A percentile compares a stretch with the other conserved stretches of the same genome.
These are phyloP conservation scores for Ophion costatus DNA, from an alignment of 2,888 invertebrate genomes.

Conservation along the genomic window DNA sequence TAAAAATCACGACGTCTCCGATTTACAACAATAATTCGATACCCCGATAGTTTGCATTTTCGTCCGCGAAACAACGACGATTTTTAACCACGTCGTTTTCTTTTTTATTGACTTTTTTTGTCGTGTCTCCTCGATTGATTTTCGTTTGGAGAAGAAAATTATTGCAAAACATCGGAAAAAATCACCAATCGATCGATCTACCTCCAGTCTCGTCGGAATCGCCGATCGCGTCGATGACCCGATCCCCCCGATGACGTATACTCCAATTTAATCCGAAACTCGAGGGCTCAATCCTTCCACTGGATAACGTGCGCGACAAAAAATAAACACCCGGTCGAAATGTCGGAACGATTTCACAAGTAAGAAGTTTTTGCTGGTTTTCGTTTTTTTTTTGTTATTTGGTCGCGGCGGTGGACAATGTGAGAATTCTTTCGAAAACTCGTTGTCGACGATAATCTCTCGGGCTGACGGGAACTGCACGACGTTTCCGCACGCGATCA, in stretches of 20 bases:
- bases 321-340: slow-evolving; percentile 64
- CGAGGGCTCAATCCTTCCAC: slow-evolving; percentile 19
- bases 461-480: slow-evolving; percentile 22
- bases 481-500: slow-evolving; percentile 26
- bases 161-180: not conserved
- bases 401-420: not conserved
- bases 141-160: too few relatives aligned
- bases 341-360: slow-evolving; percentile 82
- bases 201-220: not conserved
- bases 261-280: slow-evolving; percentile 5
- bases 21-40: slow-evolving; percentile 3
- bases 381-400: slow-evolving; percentile 2
- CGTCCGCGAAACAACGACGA: not conserved
- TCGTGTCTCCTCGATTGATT: not conserved
- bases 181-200: not conserved
- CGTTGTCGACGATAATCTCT: not conserved
- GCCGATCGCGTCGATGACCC: slow-evolving; percentile 26
- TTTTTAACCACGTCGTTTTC: not conserved
- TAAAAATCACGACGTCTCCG: slow-evolving; percentile 39
- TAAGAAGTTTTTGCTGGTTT: slow-evolving; percentile 69
- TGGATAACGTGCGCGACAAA: not conserved
- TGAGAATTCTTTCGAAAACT: not conserved
- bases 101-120: not conserved
- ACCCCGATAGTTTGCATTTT: not conserved
- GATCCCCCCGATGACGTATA: slow-evolving; percentile 28